These are phyloP conservation scores for Struthidea cinerea DNA, from an alignment of 2,113 vertebrate genomes.

Conservation along the genomic window DNA sequence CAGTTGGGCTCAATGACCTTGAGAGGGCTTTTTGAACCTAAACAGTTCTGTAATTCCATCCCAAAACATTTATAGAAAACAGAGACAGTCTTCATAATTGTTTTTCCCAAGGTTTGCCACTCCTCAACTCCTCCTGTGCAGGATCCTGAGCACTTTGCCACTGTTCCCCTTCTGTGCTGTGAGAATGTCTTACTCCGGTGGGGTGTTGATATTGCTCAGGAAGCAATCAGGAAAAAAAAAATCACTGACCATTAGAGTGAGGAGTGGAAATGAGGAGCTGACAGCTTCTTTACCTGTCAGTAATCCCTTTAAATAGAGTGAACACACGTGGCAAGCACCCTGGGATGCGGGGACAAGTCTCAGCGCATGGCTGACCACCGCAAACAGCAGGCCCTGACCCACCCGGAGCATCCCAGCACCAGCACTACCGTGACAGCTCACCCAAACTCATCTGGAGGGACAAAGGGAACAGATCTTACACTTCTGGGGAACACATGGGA, in stretches of 20 bases:
- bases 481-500: neutral
- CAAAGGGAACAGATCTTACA: neutral
- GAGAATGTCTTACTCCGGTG: neutral
- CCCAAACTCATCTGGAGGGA: neutral
- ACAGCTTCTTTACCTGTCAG: neutral
- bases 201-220: neutral
- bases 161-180: neutral
- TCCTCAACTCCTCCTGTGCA: neutral
- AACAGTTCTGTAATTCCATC: neutral
- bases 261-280: neutral
- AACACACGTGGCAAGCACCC: accelerated
- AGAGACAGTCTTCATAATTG: accelerated
- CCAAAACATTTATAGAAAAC: neutral
- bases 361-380: accelerated
- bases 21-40: neutral
- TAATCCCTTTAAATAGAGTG: neutral
- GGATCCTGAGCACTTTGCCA: neutral
- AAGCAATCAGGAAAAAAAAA: neutral
- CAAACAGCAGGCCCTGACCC: accelerated
- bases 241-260: neutral
- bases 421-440: accelerated
- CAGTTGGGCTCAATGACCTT: neutral
- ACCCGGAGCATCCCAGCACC: neutral
- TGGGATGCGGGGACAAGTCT: neutral
- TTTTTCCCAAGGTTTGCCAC: neutral